phyloP scores from a whole-genome alignment of 2,113 vertebrate species.

The Phaetusa simplex region DNA sequence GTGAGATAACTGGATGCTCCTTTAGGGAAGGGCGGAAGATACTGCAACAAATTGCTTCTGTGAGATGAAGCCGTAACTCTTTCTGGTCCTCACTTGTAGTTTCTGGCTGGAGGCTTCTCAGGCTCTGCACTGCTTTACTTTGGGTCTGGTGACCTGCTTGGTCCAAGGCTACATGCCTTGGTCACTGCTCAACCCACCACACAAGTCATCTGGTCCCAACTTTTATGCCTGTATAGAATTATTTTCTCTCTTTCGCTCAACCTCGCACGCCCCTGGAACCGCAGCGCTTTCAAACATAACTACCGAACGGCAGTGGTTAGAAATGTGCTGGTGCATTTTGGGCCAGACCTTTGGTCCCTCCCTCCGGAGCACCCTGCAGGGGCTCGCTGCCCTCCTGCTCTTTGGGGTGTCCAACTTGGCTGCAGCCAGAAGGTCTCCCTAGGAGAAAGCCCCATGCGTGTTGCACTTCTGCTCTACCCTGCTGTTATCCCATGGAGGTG shows the following conservation, averaged over 20 bases:
- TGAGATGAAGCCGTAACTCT: neutral
- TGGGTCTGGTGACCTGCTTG: neutral
- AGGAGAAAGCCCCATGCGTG: neutral
- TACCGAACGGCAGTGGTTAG: neutral
- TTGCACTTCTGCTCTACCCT: neutral
- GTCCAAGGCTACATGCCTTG: neutral
- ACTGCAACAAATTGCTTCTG: neutral
- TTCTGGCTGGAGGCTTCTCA: neutral
- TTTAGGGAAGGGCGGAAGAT: neutral
- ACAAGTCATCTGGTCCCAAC: neutral
- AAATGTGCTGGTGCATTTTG: neutral
- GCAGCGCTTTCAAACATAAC: neutral
- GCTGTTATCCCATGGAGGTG: neutral
- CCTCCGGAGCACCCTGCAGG: rapidly evolving
- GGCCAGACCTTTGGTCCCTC: neutral
- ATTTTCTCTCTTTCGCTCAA: neutral
- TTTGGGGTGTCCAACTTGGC: neutral
- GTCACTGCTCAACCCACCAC: neutral
- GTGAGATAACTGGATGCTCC: neutral
- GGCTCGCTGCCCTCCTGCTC: neutral
- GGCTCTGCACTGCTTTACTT: neutral
- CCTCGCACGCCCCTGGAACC: neutral
- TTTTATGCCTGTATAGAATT: neutral
- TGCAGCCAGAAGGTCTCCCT: neutral
- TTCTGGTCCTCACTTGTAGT: neutral